Evolutionary conservation across 2,113 vertebrate species (phyloP).

Genomic region (Mellivora capensis): DNA sequence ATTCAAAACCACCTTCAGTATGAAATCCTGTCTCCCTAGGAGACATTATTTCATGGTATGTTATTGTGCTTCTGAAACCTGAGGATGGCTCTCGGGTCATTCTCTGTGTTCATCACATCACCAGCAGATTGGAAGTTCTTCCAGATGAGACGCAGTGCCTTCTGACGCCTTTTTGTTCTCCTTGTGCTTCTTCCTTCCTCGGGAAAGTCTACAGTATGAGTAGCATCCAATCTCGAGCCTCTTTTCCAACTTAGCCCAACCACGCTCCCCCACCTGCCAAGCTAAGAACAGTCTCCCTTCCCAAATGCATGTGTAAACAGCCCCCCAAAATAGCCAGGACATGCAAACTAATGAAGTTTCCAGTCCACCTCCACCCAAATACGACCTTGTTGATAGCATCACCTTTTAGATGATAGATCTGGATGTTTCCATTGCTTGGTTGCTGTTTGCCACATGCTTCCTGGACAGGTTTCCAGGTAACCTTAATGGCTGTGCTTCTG

Average conservation of each 20-base stretch:
- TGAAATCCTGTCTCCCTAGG: not conserved
- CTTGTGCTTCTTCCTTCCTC: not conserved
- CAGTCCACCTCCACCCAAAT: not conserved
- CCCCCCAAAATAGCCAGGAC: not conserved
- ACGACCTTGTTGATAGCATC: slow-evolving; percentile 16
- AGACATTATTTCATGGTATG: not conserved
- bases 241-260: not conserved
- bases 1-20: not conserved
- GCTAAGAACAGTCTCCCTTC: not conserved
- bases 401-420: slow-evolving; percentile 25
- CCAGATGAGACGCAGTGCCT: not conserved
- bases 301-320: not conserved
- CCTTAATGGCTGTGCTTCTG: slow-evolving; percentile 45
- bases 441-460: slow-evolving; percentile 38
- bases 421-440: slow-evolving; percentile 16
- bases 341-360: not conserved
- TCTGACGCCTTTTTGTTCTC: not conserved
- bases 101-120: not conserved
- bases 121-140: not conserved
- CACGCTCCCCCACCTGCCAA: not conserved
- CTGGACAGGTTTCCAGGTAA: slow-evolving; percentile 59
- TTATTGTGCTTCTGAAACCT: not conserved
- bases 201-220: too few species aligned
- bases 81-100: not conserved
- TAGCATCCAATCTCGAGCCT: not conserved